Percentiles rank a stretch among this genome's conserved stretches.
Conservation (phyloP, 2,113 vertebrate species). For the Fregetta grallaria region DNA sequence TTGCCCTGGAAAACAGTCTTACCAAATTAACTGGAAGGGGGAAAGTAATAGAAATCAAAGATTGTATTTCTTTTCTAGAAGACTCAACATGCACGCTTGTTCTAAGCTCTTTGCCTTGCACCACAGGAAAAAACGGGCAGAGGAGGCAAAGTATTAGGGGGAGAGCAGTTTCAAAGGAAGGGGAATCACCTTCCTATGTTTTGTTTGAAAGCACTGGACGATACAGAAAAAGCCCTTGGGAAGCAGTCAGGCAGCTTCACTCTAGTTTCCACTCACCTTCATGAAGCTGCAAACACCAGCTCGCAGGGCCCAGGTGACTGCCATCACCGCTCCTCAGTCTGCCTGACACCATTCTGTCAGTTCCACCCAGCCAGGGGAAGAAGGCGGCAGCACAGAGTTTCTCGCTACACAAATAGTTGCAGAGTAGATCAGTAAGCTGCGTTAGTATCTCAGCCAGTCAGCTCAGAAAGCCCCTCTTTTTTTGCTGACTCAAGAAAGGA, state of each 20-base stretch:
- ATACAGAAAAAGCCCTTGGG: background rate
- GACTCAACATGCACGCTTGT: accelerated
- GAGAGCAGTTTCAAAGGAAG: background rate
- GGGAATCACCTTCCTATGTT: background rate
- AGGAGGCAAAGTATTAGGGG: background rate
- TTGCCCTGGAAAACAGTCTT: background rate
- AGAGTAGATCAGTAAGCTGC: background rate
- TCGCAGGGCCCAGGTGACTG: background rate
- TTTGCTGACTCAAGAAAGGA: background rate
- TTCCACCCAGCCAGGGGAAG: background rate
- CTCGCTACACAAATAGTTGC: accelerated
- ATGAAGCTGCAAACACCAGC: background rate
- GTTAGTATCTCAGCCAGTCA: background rate
- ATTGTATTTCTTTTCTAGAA: background rate
- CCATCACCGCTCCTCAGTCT: background rate
- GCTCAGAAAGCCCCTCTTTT: background rate
- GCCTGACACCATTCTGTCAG: background rate
- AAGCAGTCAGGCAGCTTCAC: background rate
- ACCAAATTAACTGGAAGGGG: background rate
- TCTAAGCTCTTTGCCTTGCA: background rate
- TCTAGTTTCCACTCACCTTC: background rate
- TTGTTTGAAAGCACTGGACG: background rate
- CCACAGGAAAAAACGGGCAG: background rate
- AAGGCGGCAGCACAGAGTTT: background rate
- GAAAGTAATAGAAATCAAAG: background rate